Evolutionary conservation across 2,113 vertebrate species (phyloP), one percentile per base, ranked within the genome.

Genomic region (Spilogale gracilis): DNA sequence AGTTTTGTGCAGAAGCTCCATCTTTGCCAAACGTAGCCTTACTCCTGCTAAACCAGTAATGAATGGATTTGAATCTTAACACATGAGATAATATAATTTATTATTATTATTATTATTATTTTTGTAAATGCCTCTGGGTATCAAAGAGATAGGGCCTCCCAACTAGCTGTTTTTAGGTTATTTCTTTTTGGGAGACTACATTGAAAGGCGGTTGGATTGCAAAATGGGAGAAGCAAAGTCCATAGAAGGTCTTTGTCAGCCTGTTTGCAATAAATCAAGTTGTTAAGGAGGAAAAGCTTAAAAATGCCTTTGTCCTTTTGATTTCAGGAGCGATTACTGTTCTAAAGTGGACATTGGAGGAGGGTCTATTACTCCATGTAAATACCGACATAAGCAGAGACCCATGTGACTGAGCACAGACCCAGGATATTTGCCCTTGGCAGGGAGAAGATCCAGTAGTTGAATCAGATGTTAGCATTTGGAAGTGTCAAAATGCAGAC

Each of bases 61-160:
- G 65, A 89, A 69, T 92, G 76, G 45, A 5, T 54, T 97, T 98
- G 97, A 89, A 63, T 97, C n/a, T 9, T 97, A 91, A 73, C n/a
- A 96, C 93, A 65, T 9, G 43, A 83, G 69, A 60, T 97, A 25
- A 76, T 87, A 76, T 32, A 61, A 5, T 87, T 38, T 52, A 65
- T 63, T 78, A 38, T 74, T 60, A 20, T 21, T 58, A 58, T 58
- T 58, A 58, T 58, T 58, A 58, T 58, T 58, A 58, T 73, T 13
- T 83, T 13, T 83, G 96, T 30, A 95, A 96, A 91, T 80, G 18
- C 74, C 43, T 65, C 63, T 56, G 25, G 8, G 32, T 95, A 45
- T 95, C 97, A 11, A 93, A 91, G 45, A 90, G 48, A 91, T 93
- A 10, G 21, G 84, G 52, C 54, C 23, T 87, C 50, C 56, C n/a